Evolutionary conservation across 2,888 invertebrate genomes (phyloP).

Genomic region (Lacanobia oleracea): DNA sequence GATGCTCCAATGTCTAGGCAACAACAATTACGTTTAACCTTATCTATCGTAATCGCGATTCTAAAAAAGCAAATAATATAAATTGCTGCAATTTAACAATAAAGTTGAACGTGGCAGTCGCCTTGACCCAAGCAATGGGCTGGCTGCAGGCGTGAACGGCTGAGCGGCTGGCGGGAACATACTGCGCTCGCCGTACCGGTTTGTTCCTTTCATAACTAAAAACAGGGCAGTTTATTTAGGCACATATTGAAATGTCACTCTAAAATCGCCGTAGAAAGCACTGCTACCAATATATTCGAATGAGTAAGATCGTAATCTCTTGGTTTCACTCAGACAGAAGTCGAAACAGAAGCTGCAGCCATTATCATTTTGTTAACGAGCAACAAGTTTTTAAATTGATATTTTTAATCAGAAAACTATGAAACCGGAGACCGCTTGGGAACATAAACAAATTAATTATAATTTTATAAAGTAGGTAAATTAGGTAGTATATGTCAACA

Average conservation of each 20-base stretch:
- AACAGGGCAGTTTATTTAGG: conserved; percentile 60
- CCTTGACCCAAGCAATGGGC: conserved; percentile 68
- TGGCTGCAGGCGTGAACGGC: conserved; percentile 64
- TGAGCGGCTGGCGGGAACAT: conserved; percentile 61
- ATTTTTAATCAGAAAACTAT: conserved; percentile 2
- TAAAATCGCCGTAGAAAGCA: background rate
- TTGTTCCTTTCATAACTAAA: conserved; percentile 66
- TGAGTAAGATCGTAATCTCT: background rate
- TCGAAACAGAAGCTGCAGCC: background rate
- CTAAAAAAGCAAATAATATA: conserved; percentile 70
- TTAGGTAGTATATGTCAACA: background rate
- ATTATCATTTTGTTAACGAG: background rate
- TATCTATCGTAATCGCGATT: conserved; percentile 65
- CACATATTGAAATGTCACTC: conserved; percentile 4
- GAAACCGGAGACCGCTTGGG: background rate
- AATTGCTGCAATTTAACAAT: conserved; percentile 73
- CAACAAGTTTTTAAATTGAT: conserved; percentile 2
- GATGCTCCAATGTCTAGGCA: conserved; percentile 58
- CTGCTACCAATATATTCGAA: background rate
- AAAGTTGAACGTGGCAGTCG: conserved; percentile 66
- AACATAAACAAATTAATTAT: conserved; percentile 13
- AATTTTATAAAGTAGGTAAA: background rate
- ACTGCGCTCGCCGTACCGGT: conserved; percentile 59
- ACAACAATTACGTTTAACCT: conserved; percentile 65
- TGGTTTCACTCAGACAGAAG: background rate